Base-by-base conservation (phyloP, 2,888 invertebrate genomes). In the Dioctria rufipes region DNA sequence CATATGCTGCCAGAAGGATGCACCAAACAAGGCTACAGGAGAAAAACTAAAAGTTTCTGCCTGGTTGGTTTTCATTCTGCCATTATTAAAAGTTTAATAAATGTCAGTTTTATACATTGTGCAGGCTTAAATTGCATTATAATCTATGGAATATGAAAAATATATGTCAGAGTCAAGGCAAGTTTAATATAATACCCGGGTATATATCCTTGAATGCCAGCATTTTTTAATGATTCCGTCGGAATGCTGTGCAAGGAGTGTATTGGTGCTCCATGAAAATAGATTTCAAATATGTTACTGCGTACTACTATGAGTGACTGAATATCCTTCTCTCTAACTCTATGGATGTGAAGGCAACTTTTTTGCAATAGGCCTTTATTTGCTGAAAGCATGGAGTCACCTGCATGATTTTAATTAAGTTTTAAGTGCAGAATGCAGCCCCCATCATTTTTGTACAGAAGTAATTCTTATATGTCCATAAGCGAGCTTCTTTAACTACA, bases 51-150 rank as follows among this genome's bases (percentile, higher is more conserved):
- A 77, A 77, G 46, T 77, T 77, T 77, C 63, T 63, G 39, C 46
- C n/a, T 77, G 63, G 77, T 46, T 61, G 77, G 61, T 5, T 63
- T 77, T 63, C 63, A 46, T 46, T 63, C 49, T n/a, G 63, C 63
- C 63, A 77, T 49, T 77, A 63, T 77, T 63, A 77, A 77, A 77
- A 77, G 63, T 63, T 63, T 77, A 63, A 77, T 77, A 63, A 77
- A 77, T 77, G 63, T 63, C 73, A 73, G 73, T 63, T 77, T 77
- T 77, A 46, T 77, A 77, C 77, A 46, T 49, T 63, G 39, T 61
- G 13, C 67, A 73, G 42, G 73, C 73, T 73, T 73, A 73, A 60
- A 73, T 73, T 73, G 60, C 73, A 73, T 73, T 73, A 58, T 73
- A 73, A 73, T 73, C 51, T 43, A 13, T 58, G 25, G 39, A 49